A percentile compares a stretch with the other conserved stretches of the same genome.
Conservation (phyloP, 2,888 invertebrate species). For the Melanargia galathea region DNA sequence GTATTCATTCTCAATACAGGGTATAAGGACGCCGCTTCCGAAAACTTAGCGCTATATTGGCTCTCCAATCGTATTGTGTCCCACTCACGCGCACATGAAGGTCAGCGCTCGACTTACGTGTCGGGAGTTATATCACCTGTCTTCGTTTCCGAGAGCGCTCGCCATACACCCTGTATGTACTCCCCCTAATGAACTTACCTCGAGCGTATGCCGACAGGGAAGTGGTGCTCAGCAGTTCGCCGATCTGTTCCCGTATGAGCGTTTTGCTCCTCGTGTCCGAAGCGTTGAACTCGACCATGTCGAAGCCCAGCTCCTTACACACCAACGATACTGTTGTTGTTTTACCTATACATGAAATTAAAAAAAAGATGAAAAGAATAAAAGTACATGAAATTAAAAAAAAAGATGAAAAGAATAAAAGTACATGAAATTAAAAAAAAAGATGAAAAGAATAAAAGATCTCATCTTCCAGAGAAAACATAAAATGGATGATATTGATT, state of each 20-base stretch:
- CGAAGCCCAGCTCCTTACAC: constrained; percentile 93
- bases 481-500: no score
- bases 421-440: not conserved
- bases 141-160: no score
- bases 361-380: not conserved
- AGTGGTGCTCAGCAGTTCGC: constrained; percentile 89
- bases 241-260: constrained; percentile 91
- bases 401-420: not conserved
- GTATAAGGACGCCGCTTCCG: no score
- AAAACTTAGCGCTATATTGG: no score
- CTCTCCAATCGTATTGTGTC: no score
- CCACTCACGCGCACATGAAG: no score
- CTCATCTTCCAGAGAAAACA: no score
- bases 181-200: constrained; percentile 70
- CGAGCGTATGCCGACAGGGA: constrained; percentile 87
- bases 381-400: not conserved
- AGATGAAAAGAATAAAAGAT: not conserved
- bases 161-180: no score
- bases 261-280: constrained; percentile 97
- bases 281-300: constrained; percentile 97
- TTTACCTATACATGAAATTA: constrained; percentile 81
- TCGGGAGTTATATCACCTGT: no score
- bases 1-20: no score
- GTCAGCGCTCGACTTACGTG: no score
- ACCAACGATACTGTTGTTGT: constrained; percentile 95